Evolutionary conservation across 2,888 invertebrate species (phyloP).

Genomic region (Troglohyphantes excavatus): DNA sequence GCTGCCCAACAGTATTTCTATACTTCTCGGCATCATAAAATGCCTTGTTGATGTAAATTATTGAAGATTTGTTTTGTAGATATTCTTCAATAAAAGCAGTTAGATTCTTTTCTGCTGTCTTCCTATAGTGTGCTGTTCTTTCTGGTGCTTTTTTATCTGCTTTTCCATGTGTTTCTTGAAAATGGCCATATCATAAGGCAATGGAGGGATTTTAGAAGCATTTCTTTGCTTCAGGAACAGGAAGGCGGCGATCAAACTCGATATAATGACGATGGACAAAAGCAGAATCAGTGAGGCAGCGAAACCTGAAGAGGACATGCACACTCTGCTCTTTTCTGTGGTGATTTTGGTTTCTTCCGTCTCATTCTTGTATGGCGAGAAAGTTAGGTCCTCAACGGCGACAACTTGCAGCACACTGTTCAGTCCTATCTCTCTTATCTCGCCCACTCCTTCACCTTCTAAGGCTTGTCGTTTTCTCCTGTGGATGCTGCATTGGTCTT

Average conservation of each 20-base stretch:
- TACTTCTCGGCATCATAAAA: background rate
- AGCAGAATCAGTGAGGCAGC: constrained; percentile 92
- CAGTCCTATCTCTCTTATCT: constrained; percentile 80
- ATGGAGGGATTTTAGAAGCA: constrained; percentile 34
- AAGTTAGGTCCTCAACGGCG: constrained; percentile 94
- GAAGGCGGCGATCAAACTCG: constrained; percentile 92
- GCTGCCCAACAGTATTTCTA: background rate
- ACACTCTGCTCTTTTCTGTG: constrained; percentile 85
- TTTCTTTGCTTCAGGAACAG: constrained; percentile 88
- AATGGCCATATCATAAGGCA: constrained; percentile 73
- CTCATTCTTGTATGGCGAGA: constrained; percentile 67
- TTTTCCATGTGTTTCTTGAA: constrained; percentile 75
- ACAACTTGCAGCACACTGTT: constrained; percentile 86
- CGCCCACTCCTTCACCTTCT: constrained; percentile 55
- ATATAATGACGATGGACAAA: constrained; percentile 90
- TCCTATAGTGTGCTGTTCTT: constrained; percentile 35
- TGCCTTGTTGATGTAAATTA: background rate
- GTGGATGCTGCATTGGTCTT: constrained; percentile 85
- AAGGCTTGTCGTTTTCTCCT: constrained; percentile 75
- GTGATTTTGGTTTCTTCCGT: constrained; percentile 63
- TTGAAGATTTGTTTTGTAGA: background rate
- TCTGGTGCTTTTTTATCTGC: constrained; percentile 47
- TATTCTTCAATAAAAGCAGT: background rate
- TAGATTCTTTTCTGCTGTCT: constrained; percentile 62
- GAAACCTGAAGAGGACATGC: constrained; percentile 96